phyloP scores from a whole-genome alignment of 2,888 invertebrate genomes.

The Hydrotaea diabolus region DNA sequence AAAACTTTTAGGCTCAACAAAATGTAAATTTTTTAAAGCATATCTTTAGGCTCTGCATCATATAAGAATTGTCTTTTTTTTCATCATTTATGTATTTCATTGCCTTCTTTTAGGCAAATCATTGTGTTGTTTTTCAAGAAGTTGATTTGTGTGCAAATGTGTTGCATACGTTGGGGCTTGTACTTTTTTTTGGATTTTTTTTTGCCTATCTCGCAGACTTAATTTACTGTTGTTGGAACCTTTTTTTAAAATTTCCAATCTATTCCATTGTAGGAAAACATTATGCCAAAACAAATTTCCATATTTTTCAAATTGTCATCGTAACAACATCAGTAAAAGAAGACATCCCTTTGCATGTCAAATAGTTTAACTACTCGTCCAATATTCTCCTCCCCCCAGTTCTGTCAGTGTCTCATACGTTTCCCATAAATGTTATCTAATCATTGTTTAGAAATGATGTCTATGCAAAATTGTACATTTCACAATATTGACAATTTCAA shows the following conservation, averaged over 20 bases:
- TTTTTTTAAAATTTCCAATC: not conserved
- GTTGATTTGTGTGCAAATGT: too few relatives aligned
- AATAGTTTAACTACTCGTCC: not conserved
- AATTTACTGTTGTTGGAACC: too few relatives aligned
- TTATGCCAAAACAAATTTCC: constrained; percentile 8
- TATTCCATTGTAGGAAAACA: not conserved
- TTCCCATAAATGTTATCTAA: constrained; percentile 21
- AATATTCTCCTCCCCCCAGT: not conserved
- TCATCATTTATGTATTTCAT: too few relatives aligned
- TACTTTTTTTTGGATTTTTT: not conserved
- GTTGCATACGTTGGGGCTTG: not conserved
- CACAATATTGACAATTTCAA: constrained; percentile 36
- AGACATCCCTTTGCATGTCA: constrained; percentile 30
- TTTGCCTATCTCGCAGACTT: too few relatives aligned
- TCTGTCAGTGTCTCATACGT: not conserved
- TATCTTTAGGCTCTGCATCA: too few relatives aligned
- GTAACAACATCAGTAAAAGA: constrained; percentile 6
- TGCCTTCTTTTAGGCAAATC: too few relatives aligned
- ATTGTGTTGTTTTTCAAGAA: too few relatives aligned
- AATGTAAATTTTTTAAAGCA: too few relatives aligned
- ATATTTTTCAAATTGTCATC: constrained; percentile 39
- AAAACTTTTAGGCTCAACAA: too few relatives aligned
- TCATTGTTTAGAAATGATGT: constrained; percentile 23
- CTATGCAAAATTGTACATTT: constrained; percentile 18
- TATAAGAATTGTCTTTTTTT: too few relatives aligned